Base-by-base conservation (phyloP, 2,797 vertebrate genomes). In the Sebastes alutus region DNA sequence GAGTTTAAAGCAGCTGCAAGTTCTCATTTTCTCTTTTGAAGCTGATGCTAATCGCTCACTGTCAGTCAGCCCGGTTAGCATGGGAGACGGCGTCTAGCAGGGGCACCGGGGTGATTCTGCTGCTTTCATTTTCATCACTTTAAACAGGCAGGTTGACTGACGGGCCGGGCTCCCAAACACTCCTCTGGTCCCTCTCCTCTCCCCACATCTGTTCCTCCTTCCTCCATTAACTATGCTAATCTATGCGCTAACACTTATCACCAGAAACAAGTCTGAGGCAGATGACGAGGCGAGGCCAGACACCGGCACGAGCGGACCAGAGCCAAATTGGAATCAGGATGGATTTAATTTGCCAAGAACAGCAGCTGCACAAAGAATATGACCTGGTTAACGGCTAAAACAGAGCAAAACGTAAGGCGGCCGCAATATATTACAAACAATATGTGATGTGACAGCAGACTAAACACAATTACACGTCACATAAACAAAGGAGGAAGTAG, bases 331-430 rank as follows among this genome's bases (percentile, higher is more conserved):
- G 76, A 81, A 69, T 67, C 58, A 77, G 68, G 72, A n/a, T 11
- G 65, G 61, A 71, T 83, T 85, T 74, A 77, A 89, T 89, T 79
- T 77, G 30, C 66, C 75, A 62, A 46, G 72, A 71, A 63, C 74
- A 78, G 72, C 85, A 81, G 85, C 75, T 83, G 76, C 75, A 75
- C 52, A 32, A 55, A 72, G 78, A 75, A 82, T 72, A 54, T 25
- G 77, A 78, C 68, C 80, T 29, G 79, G 71, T 78, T 83, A 73
- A 77, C 42, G 2, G 38, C 73, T 52, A 52, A 52, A 52, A 33
- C 69, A 42, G 56, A 22, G 58, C 27, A 8, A 55, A 38, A 18
- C 4, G 13, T 2, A 13, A 54, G 35, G 16, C 54, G 2, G 32
- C 55, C 46, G 52, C 22, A 16, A 63, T 46, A 20, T 20, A 61